Base-by-base conservation (phyloP, 2,113 vertebrate genomes). In the Bubalus kerabau region DNA sequence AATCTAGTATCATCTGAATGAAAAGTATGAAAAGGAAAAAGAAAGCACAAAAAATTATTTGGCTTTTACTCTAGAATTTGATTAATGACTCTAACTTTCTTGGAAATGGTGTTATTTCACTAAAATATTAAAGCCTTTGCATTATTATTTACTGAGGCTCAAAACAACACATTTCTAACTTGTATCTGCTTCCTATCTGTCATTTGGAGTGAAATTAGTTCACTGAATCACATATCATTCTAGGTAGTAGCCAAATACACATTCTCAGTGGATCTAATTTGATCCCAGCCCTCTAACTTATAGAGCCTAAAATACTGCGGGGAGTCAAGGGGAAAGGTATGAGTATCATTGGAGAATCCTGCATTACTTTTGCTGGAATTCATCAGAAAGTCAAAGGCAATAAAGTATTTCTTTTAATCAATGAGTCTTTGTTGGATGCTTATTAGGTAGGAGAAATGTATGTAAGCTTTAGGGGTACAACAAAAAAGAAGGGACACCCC, bases 41-140 rank as follows among this genome's bases (percentile, higher is more conserved):
- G 19, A 89, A 97, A 94, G 4, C 87, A 71, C 23, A 76, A 84
- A 83, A 87, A 89, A 88, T 48, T 62, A 93, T 46, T 90, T 87
- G 80, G 78, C 14, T 96, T 90, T 94, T 82, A 91, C 5, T 88
- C 81, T 60, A 88, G 36, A 96, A 92, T 88, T 92, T 95, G 50
- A 97, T 95, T 90, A 97, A 97, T 95, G 43, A 94, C 60, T 90
- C n/a, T 84, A 91, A 59, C 17, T 86, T 97, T 97, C 87, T 96
- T 85, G 10, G 32, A 90, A 93, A 96, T 81, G 50, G 50, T 90
- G 6, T 36, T 85, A 74, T 97, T 95, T 96, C 23, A 78, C n/a
- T 87, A 87, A 95, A 93, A 95, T 76, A 80, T 48, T 90, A 94
- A 93, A 97, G 64, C 23, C 48, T 87, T 90, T 95, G 28, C 52